Base-by-base conservation (phyloP, 1,140 invertebrate species). In the Oncopodura yosiiana region DNA sequence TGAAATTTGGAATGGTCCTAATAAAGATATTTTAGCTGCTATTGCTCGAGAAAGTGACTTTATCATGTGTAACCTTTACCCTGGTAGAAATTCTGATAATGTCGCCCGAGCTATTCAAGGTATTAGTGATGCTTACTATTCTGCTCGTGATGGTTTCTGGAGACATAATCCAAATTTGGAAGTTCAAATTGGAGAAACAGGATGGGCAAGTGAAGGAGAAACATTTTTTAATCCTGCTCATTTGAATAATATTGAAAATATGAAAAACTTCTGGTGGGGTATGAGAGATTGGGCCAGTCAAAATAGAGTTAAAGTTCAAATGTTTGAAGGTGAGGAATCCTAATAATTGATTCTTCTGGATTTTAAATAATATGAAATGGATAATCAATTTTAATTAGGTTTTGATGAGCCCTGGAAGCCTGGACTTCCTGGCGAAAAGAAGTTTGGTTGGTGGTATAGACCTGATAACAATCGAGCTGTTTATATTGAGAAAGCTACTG, bases 131-230 rank as follows among this genome's bases (percentile, higher is more conserved):
- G 45, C 39, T 14, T 57, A 60, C 18, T 54, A 53, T 37, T 32
- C 29, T 32, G 43, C 58, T 0, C 14, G 57, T 27, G 46, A 54
- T 52, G 57, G 49, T 4, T 54, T 63, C 39, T 43, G 49, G 45
- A 42, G 43, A 29, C 32, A 44, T 8, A 63, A 60, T 23, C 39
- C 32, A 12, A 56, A 53, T 12, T 43, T 63, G 16, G 58, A 63
- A 19, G 57, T 63, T 2, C 27, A 30, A 4, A 63, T 63, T 44
- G 61, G 61, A 3, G 61, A 63, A 51, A 63, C 61, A 27, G 61
- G 61, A 14, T 63, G 57, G 61, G 34, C 61, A 14, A 57, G 53
- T 21, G 30, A 51, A 49, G 56, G 61, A 18, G 18, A 42, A 18
- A 58, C 29, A 24, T 58, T 62, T 37, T 49, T 48, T 19, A 56